Conservation (phyloP, 2,888 invertebrate genomes). For the Athalia circularis region DNA sequence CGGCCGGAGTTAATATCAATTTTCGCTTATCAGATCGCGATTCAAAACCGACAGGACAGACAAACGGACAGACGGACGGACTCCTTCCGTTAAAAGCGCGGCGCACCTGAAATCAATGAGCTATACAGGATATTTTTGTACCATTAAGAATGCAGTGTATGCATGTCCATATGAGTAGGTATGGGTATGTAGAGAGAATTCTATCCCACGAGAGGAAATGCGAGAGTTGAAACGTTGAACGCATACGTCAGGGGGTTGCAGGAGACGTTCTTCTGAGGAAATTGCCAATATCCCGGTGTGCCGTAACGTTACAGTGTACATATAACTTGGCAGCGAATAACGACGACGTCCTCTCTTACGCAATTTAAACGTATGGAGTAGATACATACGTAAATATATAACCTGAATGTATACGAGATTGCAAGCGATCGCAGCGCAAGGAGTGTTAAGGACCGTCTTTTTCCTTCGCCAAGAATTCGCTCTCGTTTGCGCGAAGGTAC, state of each 20-base stretch:
- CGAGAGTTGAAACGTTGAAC: not conserved
- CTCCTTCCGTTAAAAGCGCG: slow-evolving; percentile 31
- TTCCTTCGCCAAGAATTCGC: slow-evolving; percentile 28
- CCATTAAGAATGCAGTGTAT: not conserved
- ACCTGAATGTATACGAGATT: not conserved
- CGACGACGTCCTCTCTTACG: not conserved
- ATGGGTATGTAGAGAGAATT: not conserved
- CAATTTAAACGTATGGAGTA: not conserved
- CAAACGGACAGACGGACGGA: slow-evolving; percentile 8
- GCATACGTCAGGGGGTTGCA: too few species aligned
- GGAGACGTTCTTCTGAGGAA: not conserved
- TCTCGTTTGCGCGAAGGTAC: slow-evolving; percentile 26
- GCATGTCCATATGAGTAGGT: not conserved
- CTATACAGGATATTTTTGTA: not conserved
- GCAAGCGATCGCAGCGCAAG: not conserved
- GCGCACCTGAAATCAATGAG: slow-evolving; percentile 10
- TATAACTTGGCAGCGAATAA: not conserved
- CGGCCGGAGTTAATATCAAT: too few species aligned
- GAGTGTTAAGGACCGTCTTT: slow-evolving; percentile 3
- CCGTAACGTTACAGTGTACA: not conserved
- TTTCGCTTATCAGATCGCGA: too few species aligned
- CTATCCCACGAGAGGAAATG: slow-evolving; percentile 22
- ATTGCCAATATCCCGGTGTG: slow-evolving; percentile 22
- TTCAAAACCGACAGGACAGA: too few species aligned
- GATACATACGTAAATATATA: not conserved